These are phyloP conservation scores for Myrmecobius fasciatus DNA, from an alignment of 2,113 vertebrate genomes.

Conservation along the genomic window DNA sequence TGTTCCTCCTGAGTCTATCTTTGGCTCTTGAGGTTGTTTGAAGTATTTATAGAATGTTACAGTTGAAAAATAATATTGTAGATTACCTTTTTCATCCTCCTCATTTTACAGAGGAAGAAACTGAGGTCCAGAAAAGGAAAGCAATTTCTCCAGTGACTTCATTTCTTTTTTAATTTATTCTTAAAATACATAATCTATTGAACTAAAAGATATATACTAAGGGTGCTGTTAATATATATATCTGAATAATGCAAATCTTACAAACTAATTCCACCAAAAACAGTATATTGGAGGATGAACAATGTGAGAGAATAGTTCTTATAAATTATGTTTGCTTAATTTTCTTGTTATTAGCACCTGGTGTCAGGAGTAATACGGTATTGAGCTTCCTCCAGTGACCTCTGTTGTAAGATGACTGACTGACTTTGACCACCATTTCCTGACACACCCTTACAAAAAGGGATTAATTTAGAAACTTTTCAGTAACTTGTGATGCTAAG, in stretches of 20 bases:
- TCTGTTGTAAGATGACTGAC: background rate
- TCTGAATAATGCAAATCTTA: background rate
- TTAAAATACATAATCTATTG: constrained; percentile 19
- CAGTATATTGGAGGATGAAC: too few species aligned
- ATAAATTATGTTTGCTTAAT: background rate
- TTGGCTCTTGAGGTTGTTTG: background rate
- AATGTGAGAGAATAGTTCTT: too few species aligned
- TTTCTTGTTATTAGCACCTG: constrained; percentile 1
- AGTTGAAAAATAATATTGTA: background rate
- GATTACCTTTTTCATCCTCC: background rate
- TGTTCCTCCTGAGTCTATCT: background rate
- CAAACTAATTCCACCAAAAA: too few species aligned
- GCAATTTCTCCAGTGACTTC: background rate
- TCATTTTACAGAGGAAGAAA: background rate
- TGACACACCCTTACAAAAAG: background rate
- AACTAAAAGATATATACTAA: constrained; percentile 3
- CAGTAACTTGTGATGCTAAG: background rate
- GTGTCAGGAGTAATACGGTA: background rate
- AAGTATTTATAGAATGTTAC: background rate
- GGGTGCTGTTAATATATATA: background rate
- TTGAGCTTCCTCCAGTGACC: background rate
- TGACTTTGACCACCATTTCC: background rate
- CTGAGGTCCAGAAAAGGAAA: background rate
- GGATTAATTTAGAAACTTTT: constrained; percentile 2
- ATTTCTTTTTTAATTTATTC: constrained; percentile 6